Evolutionary conservation across 2,113 vertebrate genomes (phyloP).

Genomic region (Condylura cristata): DNA sequence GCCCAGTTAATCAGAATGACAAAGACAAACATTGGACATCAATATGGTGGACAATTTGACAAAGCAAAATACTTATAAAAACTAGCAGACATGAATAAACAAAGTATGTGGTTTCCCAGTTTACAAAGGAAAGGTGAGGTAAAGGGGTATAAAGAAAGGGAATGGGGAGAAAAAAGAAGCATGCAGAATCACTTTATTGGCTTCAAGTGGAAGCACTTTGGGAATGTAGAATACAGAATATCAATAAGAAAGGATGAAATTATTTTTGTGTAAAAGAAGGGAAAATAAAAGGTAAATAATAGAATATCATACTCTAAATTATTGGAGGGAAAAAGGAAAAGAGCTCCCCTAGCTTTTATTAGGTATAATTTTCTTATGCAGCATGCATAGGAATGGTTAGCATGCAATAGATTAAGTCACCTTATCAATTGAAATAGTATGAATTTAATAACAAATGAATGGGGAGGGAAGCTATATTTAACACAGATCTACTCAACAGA

Average conservation of each 20-base stretch:
- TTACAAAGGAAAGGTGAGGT: too few species aligned
- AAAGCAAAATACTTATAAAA: too few species aligned
- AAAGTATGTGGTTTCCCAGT: too few species aligned
- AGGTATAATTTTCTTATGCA: background rate
- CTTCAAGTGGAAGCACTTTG: background rate
- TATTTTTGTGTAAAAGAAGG: background rate
- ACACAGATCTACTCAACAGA: background rate
- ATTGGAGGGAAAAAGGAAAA: background rate
- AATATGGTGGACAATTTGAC: too few species aligned
- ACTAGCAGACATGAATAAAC: too few species aligned
- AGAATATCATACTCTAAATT: background rate
- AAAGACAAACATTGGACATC: too few species aligned
- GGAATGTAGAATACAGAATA: background rate
- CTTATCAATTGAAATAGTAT: background rate
- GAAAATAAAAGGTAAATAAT: conserved; percentile 13
- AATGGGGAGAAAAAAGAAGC: background rate
- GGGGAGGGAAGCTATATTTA: background rate
- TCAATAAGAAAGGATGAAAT: background rate
- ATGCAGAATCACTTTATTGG: background rate
- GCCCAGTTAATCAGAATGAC: too few species aligned
- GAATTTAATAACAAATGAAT: background rate
- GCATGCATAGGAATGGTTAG: background rate
- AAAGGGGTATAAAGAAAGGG: too few species aligned
- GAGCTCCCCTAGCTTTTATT: background rate
- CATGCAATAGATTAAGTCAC: background rate